These are phyloP conservation scores for Grammomys surdaster DNA, from an alignment of 2,113 vertebrate genomes.

Conservation along the genomic window DNA sequence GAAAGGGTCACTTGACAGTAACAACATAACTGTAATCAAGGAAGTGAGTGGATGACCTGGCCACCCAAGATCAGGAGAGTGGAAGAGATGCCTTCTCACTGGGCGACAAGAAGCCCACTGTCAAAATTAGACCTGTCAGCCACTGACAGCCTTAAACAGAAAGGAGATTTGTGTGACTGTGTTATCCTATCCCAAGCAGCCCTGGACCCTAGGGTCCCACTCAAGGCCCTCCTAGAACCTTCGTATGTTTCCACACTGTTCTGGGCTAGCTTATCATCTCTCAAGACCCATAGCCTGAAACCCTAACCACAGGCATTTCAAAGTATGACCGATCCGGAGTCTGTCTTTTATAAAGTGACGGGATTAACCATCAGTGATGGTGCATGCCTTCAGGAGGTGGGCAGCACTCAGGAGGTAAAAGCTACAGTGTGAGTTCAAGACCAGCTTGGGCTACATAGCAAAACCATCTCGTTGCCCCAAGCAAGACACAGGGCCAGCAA, in stretches of 20 bases:
- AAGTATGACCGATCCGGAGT: background rate
- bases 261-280: background rate
- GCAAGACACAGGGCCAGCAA: background rate
- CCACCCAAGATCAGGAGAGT: background rate
- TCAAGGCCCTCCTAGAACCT: background rate
- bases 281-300: background rate
- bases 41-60: background rate
- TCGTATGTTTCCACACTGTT: background rate
- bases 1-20: background rate
- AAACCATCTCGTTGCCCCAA: background rate
- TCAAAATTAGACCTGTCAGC: fast-evolving
- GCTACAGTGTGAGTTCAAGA: background rate
- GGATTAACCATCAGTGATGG: background rate
- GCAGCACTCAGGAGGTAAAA: background rate
- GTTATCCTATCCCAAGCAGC: background rate
- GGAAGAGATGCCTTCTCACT: fast-evolving
- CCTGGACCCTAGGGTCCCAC: background rate
- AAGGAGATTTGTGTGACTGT: background rate
- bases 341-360: background rate
- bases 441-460: background rate
- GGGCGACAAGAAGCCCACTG: background rate
- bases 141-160: fast-evolving
- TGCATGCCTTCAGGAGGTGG: background rate
- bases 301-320: background rate
- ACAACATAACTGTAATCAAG: background rate